Conservation (phyloP, 1,140 invertebrate genomes). For the Brachionus calyciflorus region DNA sequence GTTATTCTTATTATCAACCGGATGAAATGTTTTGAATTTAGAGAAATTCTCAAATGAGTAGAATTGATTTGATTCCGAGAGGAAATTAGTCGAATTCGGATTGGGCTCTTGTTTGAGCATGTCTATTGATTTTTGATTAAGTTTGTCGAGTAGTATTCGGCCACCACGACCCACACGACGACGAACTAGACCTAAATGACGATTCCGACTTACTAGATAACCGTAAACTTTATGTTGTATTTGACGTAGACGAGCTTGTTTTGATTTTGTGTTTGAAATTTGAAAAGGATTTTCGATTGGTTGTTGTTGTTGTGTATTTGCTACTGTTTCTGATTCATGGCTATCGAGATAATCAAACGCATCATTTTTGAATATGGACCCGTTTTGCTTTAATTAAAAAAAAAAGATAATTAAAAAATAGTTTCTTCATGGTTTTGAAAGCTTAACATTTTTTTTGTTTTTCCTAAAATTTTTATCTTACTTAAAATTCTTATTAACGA, state of each 20-base stretch:
- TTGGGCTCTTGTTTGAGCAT: not conserved
- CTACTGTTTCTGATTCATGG: not conserved
- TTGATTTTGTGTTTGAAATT: not conserved
- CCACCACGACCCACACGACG: slow-evolving; percentile 23
- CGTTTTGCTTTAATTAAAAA: not conserved
- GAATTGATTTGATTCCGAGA: not conserved
- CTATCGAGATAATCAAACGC: slow-evolving; percentile 16
- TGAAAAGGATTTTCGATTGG: not conserved
- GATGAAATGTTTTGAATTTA: not conserved
- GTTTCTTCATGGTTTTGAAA: too few species aligned
- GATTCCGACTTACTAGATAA: not conserved
- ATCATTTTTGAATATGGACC: slow-evolving; percentile 43
- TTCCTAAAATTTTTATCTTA: too few species aligned
- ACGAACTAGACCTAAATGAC: slow-evolving; percentile 25
- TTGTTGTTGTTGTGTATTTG: not conserved
- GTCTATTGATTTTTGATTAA: not conserved
- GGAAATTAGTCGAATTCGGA: too few species aligned
- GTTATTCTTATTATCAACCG: not conserved
- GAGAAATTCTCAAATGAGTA: slow-evolving; percentile 4
- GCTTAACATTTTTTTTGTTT: slow-evolving; percentile 10
- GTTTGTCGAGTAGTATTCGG: not conserved
- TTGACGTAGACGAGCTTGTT: not conserved
- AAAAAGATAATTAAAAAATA: not conserved
- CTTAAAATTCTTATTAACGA: too few species aligned
- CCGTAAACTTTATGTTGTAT: not conserved